phyloP scores from a whole-genome alignment of 2,888 invertebrate species.

The Drosophila mimica region DNA sequence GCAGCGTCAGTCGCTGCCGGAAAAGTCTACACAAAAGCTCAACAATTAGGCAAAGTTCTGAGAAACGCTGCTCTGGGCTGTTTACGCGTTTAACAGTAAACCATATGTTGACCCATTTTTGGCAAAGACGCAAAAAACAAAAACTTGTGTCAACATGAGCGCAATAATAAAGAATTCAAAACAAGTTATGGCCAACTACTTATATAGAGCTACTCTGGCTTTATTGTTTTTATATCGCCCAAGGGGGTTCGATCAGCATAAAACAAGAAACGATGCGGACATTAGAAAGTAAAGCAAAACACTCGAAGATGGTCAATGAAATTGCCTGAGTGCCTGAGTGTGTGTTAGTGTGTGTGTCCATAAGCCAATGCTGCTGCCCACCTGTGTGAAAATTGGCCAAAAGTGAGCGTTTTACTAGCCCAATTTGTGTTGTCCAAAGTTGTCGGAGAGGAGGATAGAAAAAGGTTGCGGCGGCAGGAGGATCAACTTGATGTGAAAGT shows the following conservation, averaged over 20 bases:
- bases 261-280: conserved; percentile 54
- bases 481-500: conserved; percentile 68
- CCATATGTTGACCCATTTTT: conserved; percentile 42
- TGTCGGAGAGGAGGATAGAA: conserved; percentile 71
- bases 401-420: conserved; percentile 74
- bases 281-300: conserved; percentile 75
- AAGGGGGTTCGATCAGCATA: conserved; percentile 45
- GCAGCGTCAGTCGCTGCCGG: not conserved
- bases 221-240: conserved; percentile 40
- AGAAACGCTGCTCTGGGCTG: conserved; percentile 10
- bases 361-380: conserved; percentile 40
- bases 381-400: conserved; percentile 68
- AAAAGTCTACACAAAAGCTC: conserved; percentile 13
- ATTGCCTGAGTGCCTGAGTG: conserved; percentile 22
- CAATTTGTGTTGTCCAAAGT: conserved; percentile 68
- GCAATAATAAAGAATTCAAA: conserved; percentile 57
- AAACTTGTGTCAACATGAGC: conserved; percentile 45
- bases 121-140: conserved; percentile 37
- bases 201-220: conserved; percentile 23
- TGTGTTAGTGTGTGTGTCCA: conserved; percentile 16
- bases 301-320: conserved; percentile 70
- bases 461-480: conserved; percentile 30
- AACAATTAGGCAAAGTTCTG: conserved; percentile 7
- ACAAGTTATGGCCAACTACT: conserved; percentile 55
- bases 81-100: conserved; percentile 33